These are phyloP conservation scores for Drosophila malerkotliana DNA, from an alignment of 1,140 invertebrate genomes.

Conservation along the genomic window DNA sequence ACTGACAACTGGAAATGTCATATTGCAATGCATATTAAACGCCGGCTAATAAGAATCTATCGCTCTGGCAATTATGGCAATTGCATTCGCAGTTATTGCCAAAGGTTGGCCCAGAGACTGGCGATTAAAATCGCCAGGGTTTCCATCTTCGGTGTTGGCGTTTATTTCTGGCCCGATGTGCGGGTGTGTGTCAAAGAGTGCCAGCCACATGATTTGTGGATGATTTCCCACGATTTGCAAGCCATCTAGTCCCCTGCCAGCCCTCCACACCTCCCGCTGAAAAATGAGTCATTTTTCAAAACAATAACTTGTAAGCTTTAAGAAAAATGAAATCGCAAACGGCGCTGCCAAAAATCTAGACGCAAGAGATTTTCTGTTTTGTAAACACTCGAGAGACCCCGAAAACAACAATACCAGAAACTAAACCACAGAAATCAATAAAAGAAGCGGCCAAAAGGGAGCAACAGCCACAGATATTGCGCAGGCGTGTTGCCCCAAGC, in stretches of 20 bases:
- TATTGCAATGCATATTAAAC: slow-evolving; percentile 70
- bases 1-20: slow-evolving; percentile 62
- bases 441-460: slow-evolving; percentile 68
- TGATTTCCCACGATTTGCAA: slow-evolving; percentile 79
- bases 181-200: slow-evolving; percentile 68
- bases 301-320: slow-evolving; percentile 71
- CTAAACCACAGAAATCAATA: slow-evolving; percentile 81
- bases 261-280: slow-evolving; percentile 34
- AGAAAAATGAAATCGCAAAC: slow-evolving; percentile 17
- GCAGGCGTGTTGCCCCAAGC: slow-evolving; percentile 53
- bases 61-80: slow-evolving; percentile 62
- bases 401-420: slow-evolving; percentile 44
- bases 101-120: slow-evolving; percentile 62
- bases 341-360: slow-evolving; percentile 55
- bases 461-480: slow-evolving; percentile 57
- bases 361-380: slow-evolving; percentile 38
- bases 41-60: slow-evolving; percentile 68
- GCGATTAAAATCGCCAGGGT: slow-evolving; percentile 39
- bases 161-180: slow-evolving; percentile 39
- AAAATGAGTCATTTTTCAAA: slow-evolving; percentile 72
- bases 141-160: slow-evolving; percentile 48
- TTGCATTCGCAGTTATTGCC: slow-evolving; percentile 16
- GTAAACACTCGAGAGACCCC: slow-evolving; percentile 24
- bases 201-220: slow-evolving; percentile 44
- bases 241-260: not conserved